Evolutionary conservation across 92 coral and sea anemone species (phyloP).

Genomic region (Palythoa grandiflora): DNA sequence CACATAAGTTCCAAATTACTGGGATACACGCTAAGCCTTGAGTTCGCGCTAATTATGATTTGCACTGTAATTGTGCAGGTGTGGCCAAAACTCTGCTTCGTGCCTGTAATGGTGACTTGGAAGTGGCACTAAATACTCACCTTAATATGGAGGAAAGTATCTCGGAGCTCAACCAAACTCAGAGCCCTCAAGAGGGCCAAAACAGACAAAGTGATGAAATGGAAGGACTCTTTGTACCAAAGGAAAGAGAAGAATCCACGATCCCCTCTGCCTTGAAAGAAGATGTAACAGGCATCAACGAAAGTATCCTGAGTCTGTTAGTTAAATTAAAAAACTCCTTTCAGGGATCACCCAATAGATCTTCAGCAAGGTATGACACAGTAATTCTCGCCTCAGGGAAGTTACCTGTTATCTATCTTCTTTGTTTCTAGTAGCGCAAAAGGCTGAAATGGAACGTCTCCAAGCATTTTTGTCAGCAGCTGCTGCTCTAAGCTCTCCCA

Average conservation of each 20-base stretch:
- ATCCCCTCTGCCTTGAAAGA: slow-evolving; percentile 35
- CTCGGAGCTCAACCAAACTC: slow-evolving; percentile 66
- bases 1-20: too few species aligned
- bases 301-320: slow-evolving; percentile 88
- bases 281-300: slow-evolving; percentile 68
- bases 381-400: too few species aligned
- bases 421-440: too few species aligned
- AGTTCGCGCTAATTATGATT: too few species aligned
- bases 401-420: too few species aligned
- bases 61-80: slow-evolving; percentile 45
- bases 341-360: slow-evolving; percentile 57
- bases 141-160: slow-evolving; percentile 83
- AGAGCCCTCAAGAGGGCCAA: slow-evolving; percentile 8
- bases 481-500: background rate
- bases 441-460: background rate
- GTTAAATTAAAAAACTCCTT: slow-evolving; percentile 70
- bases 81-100: slow-evolving; percentile 80
- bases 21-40: too few species aligned
- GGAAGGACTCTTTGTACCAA: slow-evolving; percentile 20
- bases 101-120: slow-evolving; percentile 82
- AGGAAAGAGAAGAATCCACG: slow-evolving; percentile 7
- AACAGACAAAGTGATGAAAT: background rate
- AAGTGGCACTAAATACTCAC: slow-evolving; percentile 84
- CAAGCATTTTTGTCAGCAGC: background rate
- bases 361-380: slow-evolving; percentile 66